Base-by-base conservation (phyloP, 2,113 vertebrate genomes). In the Halcyon senegalensis region DNA sequence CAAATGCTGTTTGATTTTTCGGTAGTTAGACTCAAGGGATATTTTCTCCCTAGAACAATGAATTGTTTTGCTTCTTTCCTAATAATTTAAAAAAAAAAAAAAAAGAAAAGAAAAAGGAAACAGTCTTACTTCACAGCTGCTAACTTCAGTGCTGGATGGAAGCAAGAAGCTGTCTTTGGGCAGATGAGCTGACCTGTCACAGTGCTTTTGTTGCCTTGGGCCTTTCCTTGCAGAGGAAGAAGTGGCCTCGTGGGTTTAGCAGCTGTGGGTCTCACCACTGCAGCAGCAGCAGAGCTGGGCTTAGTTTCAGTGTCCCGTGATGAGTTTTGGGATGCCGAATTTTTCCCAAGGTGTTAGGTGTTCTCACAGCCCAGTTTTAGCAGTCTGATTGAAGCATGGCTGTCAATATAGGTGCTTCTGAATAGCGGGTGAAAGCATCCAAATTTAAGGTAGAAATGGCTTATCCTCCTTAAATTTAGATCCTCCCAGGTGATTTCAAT, bases 1-100 rank as follows among this genome's bases (percentile, higher is more conserved):
- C 75, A 95, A 93, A 76, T 67, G 50, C 48, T 82, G 58, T 84
- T 95, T 96, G 84, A 78, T 90, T 97, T 97, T 97, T 89, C 73
- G 84, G 84, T 90, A 92, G 90, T 94, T 86, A 66, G 87, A 33
- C 86, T 96, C 76, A 25, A 69, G 87, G 77, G 90, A 79, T 77
- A 41, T 56, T 77, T 89, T 84, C 66, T 82, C 55, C 44, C 24
- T 19, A 31, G 55, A 82, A 37, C 35, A 90, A 74, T 39, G 44
- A 94, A 60, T 84, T 86, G 56, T 27, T 92, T 93, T 44, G 67
- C 69, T 78, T 90, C 68, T 90, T 92, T 82, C 70, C 72, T 89
- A 89, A 72, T 87, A 75, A 84, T 60, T 67, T 8, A 18, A 28
- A 19, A 27, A 51, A 37, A 46, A 50, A 19, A 64, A 44, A n/a